A percentile compares a stretch with the other conserved stretches of the same genome.
phyloP scores from a whole-genome alignment of 2,888 invertebrate species.

The Cerastis rubricosa region DNA sequence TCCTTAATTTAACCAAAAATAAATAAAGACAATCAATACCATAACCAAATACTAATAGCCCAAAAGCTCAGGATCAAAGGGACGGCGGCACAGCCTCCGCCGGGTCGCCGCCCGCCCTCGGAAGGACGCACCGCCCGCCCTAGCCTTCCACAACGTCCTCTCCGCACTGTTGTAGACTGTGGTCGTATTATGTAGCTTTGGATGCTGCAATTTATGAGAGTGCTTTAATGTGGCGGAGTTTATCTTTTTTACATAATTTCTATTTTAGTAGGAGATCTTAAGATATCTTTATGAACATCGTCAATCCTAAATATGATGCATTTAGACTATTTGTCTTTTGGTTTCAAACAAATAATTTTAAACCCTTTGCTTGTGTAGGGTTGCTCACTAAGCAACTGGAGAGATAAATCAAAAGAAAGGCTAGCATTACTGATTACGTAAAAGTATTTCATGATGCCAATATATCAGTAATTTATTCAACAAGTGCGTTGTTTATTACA shows the following conservation, averaged over 20 bases:
- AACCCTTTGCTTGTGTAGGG: too few species aligned
- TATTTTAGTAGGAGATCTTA: neutral
- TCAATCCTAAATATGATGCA: neutral
- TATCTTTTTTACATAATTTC: neutral
- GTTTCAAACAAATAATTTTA: neutral
- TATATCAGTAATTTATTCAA: neutral
- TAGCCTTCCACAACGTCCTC: slow-evolving; percentile 62
- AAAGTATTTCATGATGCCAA: neutral
- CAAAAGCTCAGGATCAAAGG: slow-evolving; percentile 19
- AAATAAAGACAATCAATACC: slow-evolving; percentile 11
- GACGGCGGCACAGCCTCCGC: slow-evolving; percentile 27
- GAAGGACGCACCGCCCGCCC: slow-evolving; percentile 73
- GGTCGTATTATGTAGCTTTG: slow-evolving; percentile 22
- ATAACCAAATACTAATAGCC: slow-evolving; percentile 9
- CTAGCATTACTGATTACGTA: neutral
- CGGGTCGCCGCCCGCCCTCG: slow-evolving; percentile 69
- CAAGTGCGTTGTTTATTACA: neutral
- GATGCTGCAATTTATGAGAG: slow-evolving; percentile 34
- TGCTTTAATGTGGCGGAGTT: neutral
- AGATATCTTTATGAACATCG: neutral
- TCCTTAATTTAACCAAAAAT: neutral
- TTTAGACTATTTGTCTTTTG: neutral
- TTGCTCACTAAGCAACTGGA: neutral
- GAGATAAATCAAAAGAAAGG: neutral
- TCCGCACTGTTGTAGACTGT: slow-evolving; percentile 27